Evolutionary conservation across 37 sponge, comb jelly and placozoan genomes (phyloP).

Genomic region (Corticium candelabrum): DNA sequence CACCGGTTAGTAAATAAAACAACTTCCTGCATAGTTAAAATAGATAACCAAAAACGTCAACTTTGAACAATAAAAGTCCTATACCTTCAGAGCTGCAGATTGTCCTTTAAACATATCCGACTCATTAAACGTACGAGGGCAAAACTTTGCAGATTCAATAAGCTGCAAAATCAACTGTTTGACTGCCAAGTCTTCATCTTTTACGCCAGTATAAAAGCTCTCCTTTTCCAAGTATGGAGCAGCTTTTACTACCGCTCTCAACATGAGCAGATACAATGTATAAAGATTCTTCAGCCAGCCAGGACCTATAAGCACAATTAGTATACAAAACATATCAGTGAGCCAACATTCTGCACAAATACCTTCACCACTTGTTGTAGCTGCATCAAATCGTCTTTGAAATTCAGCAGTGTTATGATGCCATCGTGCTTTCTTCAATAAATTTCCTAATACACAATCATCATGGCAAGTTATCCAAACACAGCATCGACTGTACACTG

Average conservation of each 20-base stretch:
- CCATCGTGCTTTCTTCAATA: constrained; percentile 28
- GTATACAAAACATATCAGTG: neutral
- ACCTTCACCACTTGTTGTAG: constrained; percentile 82
- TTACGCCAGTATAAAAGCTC: constrained; percentile 79
- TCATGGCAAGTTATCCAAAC: neutral
- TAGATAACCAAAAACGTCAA: too few relatives aligned
- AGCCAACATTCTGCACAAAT: neutral
- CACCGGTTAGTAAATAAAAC: too few relatives aligned
- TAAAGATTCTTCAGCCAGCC: constrained; percentile 92
- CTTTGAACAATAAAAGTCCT: too few relatives aligned
- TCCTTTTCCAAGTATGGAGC: constrained; percentile 40
- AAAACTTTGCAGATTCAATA: constrained; percentile 47
- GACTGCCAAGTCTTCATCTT: constrained; percentile 30
- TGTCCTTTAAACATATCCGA: constrained; percentile 67
- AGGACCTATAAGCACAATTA: constrained; percentile 48
- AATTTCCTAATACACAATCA: constrained; percentile 8
- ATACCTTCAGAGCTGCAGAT: constrained; percentile 24
- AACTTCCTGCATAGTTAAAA: too few relatives aligned
- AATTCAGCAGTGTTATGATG: constrained; percentile 87
- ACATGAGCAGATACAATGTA: constrained; percentile 79
- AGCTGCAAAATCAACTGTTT: constrained; percentile 40
- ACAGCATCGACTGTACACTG: neutral
- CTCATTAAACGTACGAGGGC: constrained; percentile 84
- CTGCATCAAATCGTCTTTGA: constrained; percentile 66
- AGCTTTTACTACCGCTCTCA: constrained; percentile 81